Evolutionary conservation across 1,140 invertebrate species (phyloP), one percentile per base, ranked within the genome.

Genomic region (Caerostris extrusa): DNA sequence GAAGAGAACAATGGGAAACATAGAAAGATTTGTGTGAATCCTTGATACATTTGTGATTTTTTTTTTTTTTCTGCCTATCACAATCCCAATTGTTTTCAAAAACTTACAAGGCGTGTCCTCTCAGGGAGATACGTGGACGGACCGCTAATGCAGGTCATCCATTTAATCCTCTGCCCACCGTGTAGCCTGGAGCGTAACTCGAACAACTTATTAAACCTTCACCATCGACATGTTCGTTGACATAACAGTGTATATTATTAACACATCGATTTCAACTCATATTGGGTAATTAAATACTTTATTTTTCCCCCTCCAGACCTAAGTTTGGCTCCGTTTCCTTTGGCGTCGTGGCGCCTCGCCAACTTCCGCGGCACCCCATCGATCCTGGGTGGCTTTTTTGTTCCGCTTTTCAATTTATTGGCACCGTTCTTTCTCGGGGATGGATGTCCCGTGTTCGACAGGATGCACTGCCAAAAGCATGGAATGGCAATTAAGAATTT

Each of bases 221-320:
- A 56, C 0, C 50, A 50, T 55, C n/a, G 61, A 87, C 91, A 71
- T 8, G 34, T 57, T 14, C 61, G 91, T 1, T 64, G 91, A 93
- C 82, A 93, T 50, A 82, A 8, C 34, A 19, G n/a, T 50, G 8
- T 83, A 34, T 17, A 93, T 93, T 93, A 93, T 93, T 83, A 55
- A 71, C 91, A 61, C 67, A 64, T 81, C 71, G 69, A 58, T 69
- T 60, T 34, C 82, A 57, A 85, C 55, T 57, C 6, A 6, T 57
- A 58, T 85, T 85, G 19, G 55, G 58, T 88, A 93, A 93, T 93
- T 93, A 93, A 93, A 87, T 67, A 93, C 53, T 88, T 64, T 19
- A 34, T 67, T 19, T 8, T n/a, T 57, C 82, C 19, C 64, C 60
- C 50, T 60, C 90, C 83, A 91, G 85, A 85, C 56, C 83, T 91